Evolutionary conservation across 2,888 invertebrate genomes (phyloP), one percentile per base, ranked within the genome.

Genomic region (Piscicola geometra): DNA sequence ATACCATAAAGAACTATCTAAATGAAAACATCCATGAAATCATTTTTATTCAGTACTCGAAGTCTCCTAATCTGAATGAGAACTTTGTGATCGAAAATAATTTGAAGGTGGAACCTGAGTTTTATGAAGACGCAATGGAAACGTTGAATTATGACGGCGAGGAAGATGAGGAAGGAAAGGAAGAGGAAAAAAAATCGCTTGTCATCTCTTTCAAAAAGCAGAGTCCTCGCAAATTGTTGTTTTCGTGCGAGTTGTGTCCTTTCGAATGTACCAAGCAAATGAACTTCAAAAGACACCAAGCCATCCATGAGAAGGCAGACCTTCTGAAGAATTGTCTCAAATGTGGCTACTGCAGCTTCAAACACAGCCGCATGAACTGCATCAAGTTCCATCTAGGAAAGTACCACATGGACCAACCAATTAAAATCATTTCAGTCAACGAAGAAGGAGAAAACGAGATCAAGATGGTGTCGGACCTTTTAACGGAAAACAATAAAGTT

Each of bases 301-400:
- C 70, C 32, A 77, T 76, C 33, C 77, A 77, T 71, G 69, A 73
- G 66, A 50, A 70, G 25, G 73, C 78, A 18, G 73, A 68, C 50
- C 56, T 30, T 25, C 28, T 77, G 30, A 52, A 64, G 64, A 73
- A 77, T 28, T 78, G 77, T 56, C 76, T 60, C 71, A 56, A 52
- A 21, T 77, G 77, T n/a, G 76, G 72, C 21, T 75, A 77, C 71
- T 77, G 77, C 56, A 32, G 72, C 52, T 77, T 76, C 66, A 72
- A 33, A 5, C 76, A 76, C 50, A 33, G 66, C 47, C 67, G 73
- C 25, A 64, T 76, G 33, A 77, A 76, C 69, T 71, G 76, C 74
- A 73, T 76, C 15, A 77, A 76, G 66, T 77, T 76, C 71, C 77
- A 77, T 30, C 47, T 77, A 12, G 73, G 73, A 0, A 76, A 74